These are phyloP conservation scores for Propithecus perrieri DNA, from an alignment of 2,797 vertebrate species.

Conservation along the genomic window DNA sequence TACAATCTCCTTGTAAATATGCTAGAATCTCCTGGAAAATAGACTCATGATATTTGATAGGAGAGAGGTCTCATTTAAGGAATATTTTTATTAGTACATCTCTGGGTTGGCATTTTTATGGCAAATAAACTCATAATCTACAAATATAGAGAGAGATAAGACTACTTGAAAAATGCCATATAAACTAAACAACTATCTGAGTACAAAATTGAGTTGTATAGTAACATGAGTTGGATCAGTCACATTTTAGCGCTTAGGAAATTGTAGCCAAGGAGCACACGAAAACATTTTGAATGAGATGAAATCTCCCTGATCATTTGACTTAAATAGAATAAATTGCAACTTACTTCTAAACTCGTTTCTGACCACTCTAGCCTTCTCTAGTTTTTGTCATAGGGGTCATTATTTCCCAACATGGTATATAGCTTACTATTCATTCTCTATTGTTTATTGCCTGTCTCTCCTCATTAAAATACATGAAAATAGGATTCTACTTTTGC, in stretches of 20 bases:
- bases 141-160: background rate
- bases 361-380: background rate
- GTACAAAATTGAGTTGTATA: background rate
- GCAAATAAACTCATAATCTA: background rate
- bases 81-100: background rate
- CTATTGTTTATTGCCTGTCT: background rate
- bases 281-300: background rate
- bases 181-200: background rate
- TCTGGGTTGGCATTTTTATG: background rate
- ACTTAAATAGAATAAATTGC: background rate
- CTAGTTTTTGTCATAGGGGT: background rate
- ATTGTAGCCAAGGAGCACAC: background rate
- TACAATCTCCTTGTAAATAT: background rate
- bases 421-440: background rate
- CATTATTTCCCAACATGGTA: background rate
- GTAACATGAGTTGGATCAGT: background rate
- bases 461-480: background rate
- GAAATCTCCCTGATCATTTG: background rate
- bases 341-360: background rate
- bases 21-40: background rate
- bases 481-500: background rate
- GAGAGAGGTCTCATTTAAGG: background rate
- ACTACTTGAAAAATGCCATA: background rate
- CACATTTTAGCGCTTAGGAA: background rate
- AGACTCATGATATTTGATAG: background rate